Evolutionary conservation across 2,797 vertebrate species (phyloP).

Genomic region (Dryobates pubescens): DNA sequence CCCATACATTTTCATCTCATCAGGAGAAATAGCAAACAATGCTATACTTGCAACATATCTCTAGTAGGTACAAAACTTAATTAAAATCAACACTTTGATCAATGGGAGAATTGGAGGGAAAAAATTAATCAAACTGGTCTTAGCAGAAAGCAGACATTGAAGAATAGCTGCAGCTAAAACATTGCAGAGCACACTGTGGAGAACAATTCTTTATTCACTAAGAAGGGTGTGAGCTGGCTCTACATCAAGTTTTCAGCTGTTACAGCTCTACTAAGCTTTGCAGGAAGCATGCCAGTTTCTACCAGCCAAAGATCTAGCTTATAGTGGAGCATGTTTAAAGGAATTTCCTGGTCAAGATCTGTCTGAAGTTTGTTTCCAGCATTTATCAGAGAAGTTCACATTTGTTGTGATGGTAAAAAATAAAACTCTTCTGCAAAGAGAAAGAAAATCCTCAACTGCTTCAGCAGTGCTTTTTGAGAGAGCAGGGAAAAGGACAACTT

Average conservation of each 20-base stretch:
- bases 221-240: neutral
- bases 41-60: neutral
- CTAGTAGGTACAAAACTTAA: neutral
- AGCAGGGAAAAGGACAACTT: neutral
- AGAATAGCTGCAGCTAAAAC: neutral
- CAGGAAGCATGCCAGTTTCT: neutral
- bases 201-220: neutral
- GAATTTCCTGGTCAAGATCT: neutral
- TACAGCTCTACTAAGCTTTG: neutral
- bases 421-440: neutral
- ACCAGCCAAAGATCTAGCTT: neutral
- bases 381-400: neutral
- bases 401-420: neutral
- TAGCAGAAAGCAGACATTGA: neutral
- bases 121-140: neutral
- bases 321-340: neutral
- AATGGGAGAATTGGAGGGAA: neutral
- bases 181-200: neutral
- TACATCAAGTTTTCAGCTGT: neutral
- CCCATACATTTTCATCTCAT: neutral
- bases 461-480: neutral
- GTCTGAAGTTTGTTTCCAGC: neutral
- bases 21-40: neutral
- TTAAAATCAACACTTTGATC: neutral
- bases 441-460: conserved; percentile 14